These are phyloP conservation scores for Poecilus cupreus DNA, from an alignment of 2,888 invertebrate species.

Conservation along the genomic window DNA sequence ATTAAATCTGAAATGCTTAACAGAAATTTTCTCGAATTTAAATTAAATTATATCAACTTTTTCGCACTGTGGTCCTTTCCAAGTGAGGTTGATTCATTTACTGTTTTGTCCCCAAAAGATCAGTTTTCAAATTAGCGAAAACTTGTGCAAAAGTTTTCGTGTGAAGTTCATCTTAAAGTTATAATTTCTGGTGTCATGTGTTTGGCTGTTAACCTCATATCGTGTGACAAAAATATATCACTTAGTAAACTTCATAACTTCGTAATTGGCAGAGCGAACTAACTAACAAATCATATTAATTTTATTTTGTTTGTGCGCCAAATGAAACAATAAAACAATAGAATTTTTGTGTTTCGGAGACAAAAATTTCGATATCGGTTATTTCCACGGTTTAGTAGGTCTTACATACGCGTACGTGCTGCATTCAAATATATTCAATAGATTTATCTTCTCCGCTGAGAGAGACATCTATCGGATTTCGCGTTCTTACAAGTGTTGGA, in stretches of 20 bases:
- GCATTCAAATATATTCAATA: not conserved
- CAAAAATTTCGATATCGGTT: conserved; percentile 2
- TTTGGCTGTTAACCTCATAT: not conserved
- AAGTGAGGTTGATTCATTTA: too few species aligned
- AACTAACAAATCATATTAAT: conserved; percentile 26
- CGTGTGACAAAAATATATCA: conserved; percentile 27
- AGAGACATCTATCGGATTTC: conserved; percentile 18
- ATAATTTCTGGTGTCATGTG: not conserved
- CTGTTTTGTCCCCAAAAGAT: too few species aligned
- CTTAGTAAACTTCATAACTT: not conserved
- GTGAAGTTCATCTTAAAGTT: not conserved
- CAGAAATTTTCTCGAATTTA: not conserved
- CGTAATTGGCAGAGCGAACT: conserved; percentile 14
- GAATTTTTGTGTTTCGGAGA: too few species aligned
- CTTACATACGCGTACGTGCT: not conserved
- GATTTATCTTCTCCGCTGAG: conserved; percentile 25
- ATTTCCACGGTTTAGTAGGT: not conserved
- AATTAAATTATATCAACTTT: too few species aligned
- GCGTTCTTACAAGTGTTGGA: not conserved
- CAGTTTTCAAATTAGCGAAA: not conserved
- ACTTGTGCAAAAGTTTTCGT: not conserved
- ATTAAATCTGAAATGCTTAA: not conserved
- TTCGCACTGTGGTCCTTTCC: too few species aligned
- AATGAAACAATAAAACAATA: not conserved
- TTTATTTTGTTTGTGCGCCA: not conserved